Base-by-base conservation (phyloP, 2,888 invertebrate species). In the Drosophila mercatorum region DNA sequence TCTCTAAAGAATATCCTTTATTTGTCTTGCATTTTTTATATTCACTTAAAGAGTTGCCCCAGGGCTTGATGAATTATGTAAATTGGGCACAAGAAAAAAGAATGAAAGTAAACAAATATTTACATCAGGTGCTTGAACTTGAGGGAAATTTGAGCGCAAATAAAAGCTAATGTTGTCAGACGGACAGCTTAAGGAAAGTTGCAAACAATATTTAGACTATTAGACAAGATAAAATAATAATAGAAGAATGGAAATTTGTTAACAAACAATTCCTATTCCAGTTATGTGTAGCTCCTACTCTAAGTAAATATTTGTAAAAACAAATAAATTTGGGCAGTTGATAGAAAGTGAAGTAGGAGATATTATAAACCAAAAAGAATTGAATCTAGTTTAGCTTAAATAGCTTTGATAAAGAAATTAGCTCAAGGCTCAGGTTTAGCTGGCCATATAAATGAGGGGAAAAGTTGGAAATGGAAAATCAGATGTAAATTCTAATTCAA, bases 21-120 rank as follows among this genome's bases (percentile, higher is more conserved):
- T 49, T 38, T 68, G n/a, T 34, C 57, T 59, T 44, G 41, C 55
- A 46, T 56, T 31, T 51, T 49, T 52, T 22, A 22, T 46, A 43
- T 59, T 34, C 59, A 49, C 52, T 62, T 62, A 51, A 59, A 41
- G 59, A 52, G 43, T 62, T 72, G 60, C 55, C 73, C 28, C 40
- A 40, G 59, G 67, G 43, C 40, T 67, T 31, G 40, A 56, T 36
- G 14, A 53, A 53, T 63, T 68, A 63, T 72, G 67, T 62, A 71
- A 71, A 72, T 61, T 51, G 40, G 41, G 14, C 14, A 26, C 34
- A 22, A 47, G 36, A 41, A 38, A 44, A 22, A 43, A 41, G 22
- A 22, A 22, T 71, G 11, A 22, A 49, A 3, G 41, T 53, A 58
- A 28, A 44, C 58, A 68, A 58, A 69, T 40, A 34, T 58, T 57